Evolutionary conservation across 2,797 vertebrate species (phyloP).

Genomic region (Sebastes matsubarae): DNA sequence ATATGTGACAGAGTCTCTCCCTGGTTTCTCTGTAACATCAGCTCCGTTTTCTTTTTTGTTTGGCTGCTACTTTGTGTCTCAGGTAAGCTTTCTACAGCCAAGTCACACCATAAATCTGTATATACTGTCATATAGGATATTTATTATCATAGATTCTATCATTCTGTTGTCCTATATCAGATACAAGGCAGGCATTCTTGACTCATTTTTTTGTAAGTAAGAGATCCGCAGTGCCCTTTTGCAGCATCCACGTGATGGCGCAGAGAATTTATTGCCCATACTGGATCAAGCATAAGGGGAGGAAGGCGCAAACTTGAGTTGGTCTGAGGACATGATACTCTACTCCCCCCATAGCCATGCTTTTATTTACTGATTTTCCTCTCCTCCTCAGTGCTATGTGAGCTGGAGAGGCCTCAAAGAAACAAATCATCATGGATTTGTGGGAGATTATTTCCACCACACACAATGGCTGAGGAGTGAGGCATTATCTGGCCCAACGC

Average conservation of each 20-base stretch:
- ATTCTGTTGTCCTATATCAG: background rate
- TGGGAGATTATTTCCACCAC: conserved; percentile 39
- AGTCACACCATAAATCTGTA: conserved; percentile 9
- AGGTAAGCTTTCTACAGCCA: background rate
- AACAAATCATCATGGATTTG: conserved; percentile 25
- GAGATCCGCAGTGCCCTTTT: background rate
- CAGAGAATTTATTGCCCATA: conserved; percentile 8
- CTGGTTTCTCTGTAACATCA: background rate
- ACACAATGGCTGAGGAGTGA: conserved; percentile 49
- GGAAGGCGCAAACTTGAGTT: background rate
- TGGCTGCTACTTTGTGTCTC: background rate
- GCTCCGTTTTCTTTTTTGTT: background rate
- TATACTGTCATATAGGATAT: background rate
- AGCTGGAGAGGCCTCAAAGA: conserved; percentile 17
- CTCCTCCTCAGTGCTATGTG: background rate
- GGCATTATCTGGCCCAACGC: conserved; percentile 28
- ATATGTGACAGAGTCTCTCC: background rate
- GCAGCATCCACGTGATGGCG: background rate
- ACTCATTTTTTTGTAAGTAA: background rate
- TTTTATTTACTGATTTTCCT: conserved; percentile 13
- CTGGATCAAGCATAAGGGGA: background rate
- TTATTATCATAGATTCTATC: background rate
- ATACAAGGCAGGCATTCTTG: background rate
- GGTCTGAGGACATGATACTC: conserved; percentile 8
- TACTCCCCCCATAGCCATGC: background rate